Percentiles rank a stretch among this genome's conserved stretches.
Conservation (phyloP, 2,888 invertebrate species). For the Drosophila neutralis region DNA sequence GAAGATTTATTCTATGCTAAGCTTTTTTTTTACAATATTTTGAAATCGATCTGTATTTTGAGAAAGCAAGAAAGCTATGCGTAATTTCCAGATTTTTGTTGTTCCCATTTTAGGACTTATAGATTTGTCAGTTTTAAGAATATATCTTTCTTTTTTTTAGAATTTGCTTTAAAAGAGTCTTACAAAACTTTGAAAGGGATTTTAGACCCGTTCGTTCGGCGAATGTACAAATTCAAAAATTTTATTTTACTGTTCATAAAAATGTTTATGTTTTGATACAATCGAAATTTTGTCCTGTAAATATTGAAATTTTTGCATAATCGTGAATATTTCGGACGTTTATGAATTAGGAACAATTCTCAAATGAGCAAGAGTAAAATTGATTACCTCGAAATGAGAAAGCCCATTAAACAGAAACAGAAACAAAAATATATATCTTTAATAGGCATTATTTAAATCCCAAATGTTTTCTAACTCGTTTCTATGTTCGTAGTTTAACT, state of each 20-base stretch:
- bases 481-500: slow-evolving; percentile 47
- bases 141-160: neutral
- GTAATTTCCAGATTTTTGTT: neutral
- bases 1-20: neutral
- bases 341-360: neutral
- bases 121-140: neutral
- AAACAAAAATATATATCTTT: neutral
- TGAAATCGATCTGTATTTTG: neutral
- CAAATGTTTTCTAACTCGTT: slow-evolving; percentile 10
- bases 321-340: neutral
- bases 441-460: neutral
- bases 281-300: neutral
- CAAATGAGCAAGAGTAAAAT: neutral
- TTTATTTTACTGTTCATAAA: neutral
- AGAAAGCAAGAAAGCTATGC: no score
- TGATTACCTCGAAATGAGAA: neutral
- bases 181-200: neutral
- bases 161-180: neutral
- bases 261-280: neutral
- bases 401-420: neutral
- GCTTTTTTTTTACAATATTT: neutral
- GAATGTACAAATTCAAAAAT: neutral
- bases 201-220: neutral
- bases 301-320: neutral
- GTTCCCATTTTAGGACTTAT: no score